Evolutionary conservation across 2,888 invertebrate genomes (phyloP).

Genomic region (Scaptodrosophila latifasciaeformis): DNA sequence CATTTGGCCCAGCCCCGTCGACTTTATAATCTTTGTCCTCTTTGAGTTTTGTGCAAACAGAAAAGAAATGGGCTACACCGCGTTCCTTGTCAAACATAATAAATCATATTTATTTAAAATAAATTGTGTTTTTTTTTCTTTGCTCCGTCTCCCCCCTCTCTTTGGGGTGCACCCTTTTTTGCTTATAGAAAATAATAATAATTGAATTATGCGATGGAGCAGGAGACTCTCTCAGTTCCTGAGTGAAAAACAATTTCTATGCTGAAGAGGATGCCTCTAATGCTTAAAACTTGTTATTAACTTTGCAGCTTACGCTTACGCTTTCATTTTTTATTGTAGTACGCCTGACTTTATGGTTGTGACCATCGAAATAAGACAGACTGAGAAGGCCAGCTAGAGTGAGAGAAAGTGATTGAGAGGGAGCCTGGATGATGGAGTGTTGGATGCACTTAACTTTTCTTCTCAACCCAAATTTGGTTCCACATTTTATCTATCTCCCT

Average conservation of each 20-base stretch:
- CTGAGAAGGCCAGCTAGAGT: neutral
- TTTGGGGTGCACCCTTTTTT: no score
- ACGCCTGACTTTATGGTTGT: slow-evolving; percentile 28
- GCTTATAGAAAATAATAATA: no score
- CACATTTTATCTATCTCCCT: neutral
- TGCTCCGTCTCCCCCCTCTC: no score
- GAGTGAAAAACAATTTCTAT: no score
- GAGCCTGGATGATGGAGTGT: slow-evolving; percentile 30
- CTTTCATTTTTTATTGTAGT: slow-evolving; percentile 17
- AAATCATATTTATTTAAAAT: slow-evolving; percentile 66
- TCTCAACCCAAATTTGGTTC: neutral
- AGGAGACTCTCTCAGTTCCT: no score
- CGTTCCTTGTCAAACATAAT: slow-evolving; percentile 53
- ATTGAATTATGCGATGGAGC: slow-evolving; percentile 62
- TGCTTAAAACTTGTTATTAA: slow-evolving; percentile 33
- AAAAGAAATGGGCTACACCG: neutral
- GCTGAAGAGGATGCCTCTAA: no score
- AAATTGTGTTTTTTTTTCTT: slow-evolving; percentile 44
- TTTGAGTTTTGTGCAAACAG: no score
- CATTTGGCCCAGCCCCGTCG: no score
- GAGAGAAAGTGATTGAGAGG: slow-evolving; percentile 28
- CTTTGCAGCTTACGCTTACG: slow-evolving; percentile 14
- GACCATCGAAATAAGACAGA: no score
- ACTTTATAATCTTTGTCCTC: no score
- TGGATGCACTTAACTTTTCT: slow-evolving; percentile 21